Evolutionary conservation across 1,140 invertebrate genomes (phyloP).

Genomic region (Lordiphosa stackelbergi): DNA sequence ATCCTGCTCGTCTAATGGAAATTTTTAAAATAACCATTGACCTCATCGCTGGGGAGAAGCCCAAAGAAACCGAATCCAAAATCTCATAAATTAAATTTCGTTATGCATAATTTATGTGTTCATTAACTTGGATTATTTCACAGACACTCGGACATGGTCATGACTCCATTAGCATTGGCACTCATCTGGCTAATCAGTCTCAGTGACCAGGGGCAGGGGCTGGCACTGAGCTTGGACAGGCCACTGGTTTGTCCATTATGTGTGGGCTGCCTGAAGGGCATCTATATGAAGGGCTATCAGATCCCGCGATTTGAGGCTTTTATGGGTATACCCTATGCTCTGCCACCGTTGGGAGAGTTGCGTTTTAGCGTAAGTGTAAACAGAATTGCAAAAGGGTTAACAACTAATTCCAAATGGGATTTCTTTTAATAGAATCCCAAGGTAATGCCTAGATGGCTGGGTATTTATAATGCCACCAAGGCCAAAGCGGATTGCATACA

Average conservation of each 20-base stretch:
- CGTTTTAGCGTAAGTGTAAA: slow-evolving; percentile 57
- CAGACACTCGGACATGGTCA: neutral
- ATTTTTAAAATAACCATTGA: slow-evolving; percentile 16
- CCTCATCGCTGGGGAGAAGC: slow-evolving; percentile 20
- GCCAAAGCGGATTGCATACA: slow-evolving; percentile 66
- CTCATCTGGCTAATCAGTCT: slow-evolving; percentile 7
- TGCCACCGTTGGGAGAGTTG: slow-evolving; percentile 60
- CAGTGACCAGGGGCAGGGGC: slow-evolving; percentile 13
- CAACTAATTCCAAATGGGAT: neutral
- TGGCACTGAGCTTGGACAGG: slow-evolving; percentile 21
- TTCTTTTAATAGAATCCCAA: slow-evolving; percentile 53
- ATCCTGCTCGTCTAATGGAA: neutral
- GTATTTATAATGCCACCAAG: slow-evolving; percentile 51
- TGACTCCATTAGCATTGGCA: slow-evolving; percentile 1
- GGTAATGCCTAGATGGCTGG: slow-evolving; percentile 41
- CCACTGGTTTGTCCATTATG: slow-evolving; percentile 40
- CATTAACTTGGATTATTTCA: slow-evolving; percentile 11
- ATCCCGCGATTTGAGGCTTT: slow-evolving; percentile 60
- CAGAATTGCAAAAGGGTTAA: neutral
- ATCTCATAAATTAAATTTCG: slow-evolving; percentile 25
- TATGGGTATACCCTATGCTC: slow-evolving; percentile 70
- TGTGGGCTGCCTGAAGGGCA: slow-evolving; percentile 59
- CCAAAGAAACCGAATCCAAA: slow-evolving; percentile 7
- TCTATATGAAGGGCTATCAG: slow-evolving; percentile 52
- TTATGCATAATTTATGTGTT: slow-evolving; percentile 40